Evolutionary conservation across 2,113 vertebrate genomes (phyloP), one percentile per base, ranked within the genome.

Genomic region (Vidua macroura): DNA sequence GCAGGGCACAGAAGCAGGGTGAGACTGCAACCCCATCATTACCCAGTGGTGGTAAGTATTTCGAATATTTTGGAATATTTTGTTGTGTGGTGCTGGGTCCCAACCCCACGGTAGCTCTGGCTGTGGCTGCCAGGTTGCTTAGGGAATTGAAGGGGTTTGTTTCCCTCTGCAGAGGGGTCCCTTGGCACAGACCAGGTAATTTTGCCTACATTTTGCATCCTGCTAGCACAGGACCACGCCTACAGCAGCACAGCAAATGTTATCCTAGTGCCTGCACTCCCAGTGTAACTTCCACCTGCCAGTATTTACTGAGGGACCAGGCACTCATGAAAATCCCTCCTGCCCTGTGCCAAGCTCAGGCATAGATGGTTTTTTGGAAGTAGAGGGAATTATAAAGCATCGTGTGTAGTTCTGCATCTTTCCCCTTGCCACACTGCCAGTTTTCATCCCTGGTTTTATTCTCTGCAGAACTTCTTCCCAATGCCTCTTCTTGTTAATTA

Each of bases 401-500:
- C 0, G 0, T 31, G 19, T 44, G 22, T 44, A 30, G 51, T 37
- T 72, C 33, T 74, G 24, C 33, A 15, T 56, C 76, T 56, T 37
- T 20, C 48, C 20, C 51, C 23, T 86, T 59, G 43, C 74, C 53
- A 79, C 16, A 1, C 23, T 37, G 44, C 51, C 39, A 20, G 55
- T 67, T 81, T 85, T 55, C 72, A 67, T 62, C 39, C 27, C 60
- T 24, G 8, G 18, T 68, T 86, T 92, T 78, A 17, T 81, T 92
- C 92, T 81, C 37, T 72, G 44, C 12, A 52, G 59, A 73, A 43
- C 72, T 94, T 91, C 75, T 74, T 94, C 33, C 31, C 63, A 62
- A 7, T 11, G 68, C 23, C 19, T 95, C 64, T 93, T 68, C 63
- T 73, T 67, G 35, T 75, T 94, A 93, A 94, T 94, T 78, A 73